Evolutionary conservation across 1,140 invertebrate species (phyloP), one percentile per base, ranked within the genome.

Genomic region (Himalopsyche phryganea): DNA sequence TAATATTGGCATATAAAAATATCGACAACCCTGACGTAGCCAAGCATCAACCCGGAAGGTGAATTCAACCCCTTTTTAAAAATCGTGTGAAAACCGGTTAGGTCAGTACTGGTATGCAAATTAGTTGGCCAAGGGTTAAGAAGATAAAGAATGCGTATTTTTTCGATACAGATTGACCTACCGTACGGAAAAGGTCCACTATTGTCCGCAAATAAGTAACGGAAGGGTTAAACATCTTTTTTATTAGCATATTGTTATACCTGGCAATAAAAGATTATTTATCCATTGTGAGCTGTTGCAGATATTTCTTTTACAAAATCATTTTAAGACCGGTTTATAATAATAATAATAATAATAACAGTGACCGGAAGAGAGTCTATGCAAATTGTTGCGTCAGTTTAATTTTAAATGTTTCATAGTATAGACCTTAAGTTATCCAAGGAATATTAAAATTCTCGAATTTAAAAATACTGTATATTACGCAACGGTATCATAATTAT

Each of bases 61-160:
- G 38, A 19, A n/a, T 47, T 35, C 36, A 36, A 48, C 57, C 58
- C 57, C 58, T 23, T 20, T n/a, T 19, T 38, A 35, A 55, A 59
- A 58, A 60, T 53, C 61, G 61, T 64, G 61, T 60, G 61, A 64
- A 60, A 64, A 64, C 61, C 61, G 58, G 61, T 64, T 64, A 50
- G 61, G 61, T 64, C 61, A 64, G 47, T 64, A 60, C 61, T 58
- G 57, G 61, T 64, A 64, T 64, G 61, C 61, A 64, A 64, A 60
- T 64, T 19, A 57, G 50, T 54, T 28, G 54, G 50, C 61, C 50
- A 47, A 40, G 28, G 52, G 44, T 47, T 28, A 48, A 13, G 42
- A 7, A 20, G 14, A 28, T n/a, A 55, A 55, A 33, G 51, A 20
- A 40, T 28, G 20, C 11, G 11, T 35, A 40, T 47, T 50, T 59